phyloP scores from a whole-genome alignment of 2,888 invertebrate genomes.

The Drosophila neonasuta region DNA sequence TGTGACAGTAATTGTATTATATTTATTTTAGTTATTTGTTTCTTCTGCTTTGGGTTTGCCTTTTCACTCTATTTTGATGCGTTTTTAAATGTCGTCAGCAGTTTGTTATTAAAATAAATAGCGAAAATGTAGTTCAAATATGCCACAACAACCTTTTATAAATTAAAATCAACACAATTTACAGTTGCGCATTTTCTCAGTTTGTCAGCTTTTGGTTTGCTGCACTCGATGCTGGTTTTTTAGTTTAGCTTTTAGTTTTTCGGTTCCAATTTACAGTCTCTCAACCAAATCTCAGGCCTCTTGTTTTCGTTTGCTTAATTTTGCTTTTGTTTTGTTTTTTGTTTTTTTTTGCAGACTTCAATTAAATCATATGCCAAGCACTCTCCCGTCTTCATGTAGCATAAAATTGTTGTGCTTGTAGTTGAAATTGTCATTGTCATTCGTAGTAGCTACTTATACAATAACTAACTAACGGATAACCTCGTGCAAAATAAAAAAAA shows the following conservation, averaged over 20 bases:
- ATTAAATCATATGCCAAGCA: slow-evolving; percentile 69
- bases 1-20: slow-evolving; percentile 36
- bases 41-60: not conserved
- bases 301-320: slow-evolving; percentile 23
- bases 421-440: slow-evolving; percentile 17
- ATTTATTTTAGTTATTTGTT: slow-evolving; percentile 8
- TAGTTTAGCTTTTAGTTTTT: slow-evolving; percentile 15
- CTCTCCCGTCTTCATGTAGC: slow-evolving; percentile 53
- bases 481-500: slow-evolving; percentile 33
- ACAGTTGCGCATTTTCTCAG: slow-evolving; percentile 26
- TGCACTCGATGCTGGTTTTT: not conserved
- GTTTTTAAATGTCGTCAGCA: slow-evolving; percentile 65
- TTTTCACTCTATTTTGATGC: slow-evolving; percentile 53
- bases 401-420: slow-evolving; percentile 52
- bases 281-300: slow-evolving; percentile 22
- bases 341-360: slow-evolving; percentile 49
- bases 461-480: slow-evolving; percentile 41
- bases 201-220: slow-evolving; percentile 27
- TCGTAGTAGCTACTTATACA: slow-evolving; percentile 47
- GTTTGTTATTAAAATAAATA: slow-evolving; percentile 62
- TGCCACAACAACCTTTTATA: slow-evolving; percentile 34
- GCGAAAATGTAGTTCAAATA: slow-evolving; percentile 34
- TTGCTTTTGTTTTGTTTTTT: slow-evolving; percentile 19
- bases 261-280: slow-evolving; percentile 32
- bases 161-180: slow-evolving; percentile 52